Percentiles rank a stretch among this genome's conserved stretches.
Evolutionary conservation across 2,888 invertebrate genomes (phyloP).

Genomic region (Diaphora mendica): DNA sequence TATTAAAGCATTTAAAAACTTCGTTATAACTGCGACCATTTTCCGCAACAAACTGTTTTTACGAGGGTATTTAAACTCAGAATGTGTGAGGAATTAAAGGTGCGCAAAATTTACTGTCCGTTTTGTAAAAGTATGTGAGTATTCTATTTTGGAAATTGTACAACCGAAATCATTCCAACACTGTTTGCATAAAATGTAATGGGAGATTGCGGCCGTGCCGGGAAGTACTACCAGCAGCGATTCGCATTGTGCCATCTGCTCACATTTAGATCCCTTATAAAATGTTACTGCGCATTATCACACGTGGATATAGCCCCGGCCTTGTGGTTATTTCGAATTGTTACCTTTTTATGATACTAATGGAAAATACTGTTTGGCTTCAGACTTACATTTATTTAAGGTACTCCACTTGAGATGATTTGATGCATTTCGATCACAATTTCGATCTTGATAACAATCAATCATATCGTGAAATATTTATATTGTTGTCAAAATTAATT

Average conservation of each 20-base stretch:
- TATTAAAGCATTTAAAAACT: conserved; percentile 7
- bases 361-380: conserved; percentile 82
- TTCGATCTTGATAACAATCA: conserved; percentile 42
- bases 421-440: conserved; percentile 39
- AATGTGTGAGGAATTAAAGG: conserved; percentile 35
- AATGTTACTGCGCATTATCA: conserved; percentile 85
- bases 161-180: conserved; percentile 75
- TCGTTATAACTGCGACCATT: conserved; percentile 27
- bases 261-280: conserved; percentile 85
- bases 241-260: conserved; percentile 83
- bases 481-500: background rate
- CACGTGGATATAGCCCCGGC: conserved; percentile 78
- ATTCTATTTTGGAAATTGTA: conserved; percentile 66
- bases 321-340: conserved; percentile 79
- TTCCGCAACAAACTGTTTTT: conserved; percentile 31
- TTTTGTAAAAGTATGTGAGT: conserved; percentile 45
- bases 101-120: conserved; percentile 32
- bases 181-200: conserved; percentile 84
- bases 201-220: conserved; percentile 80
- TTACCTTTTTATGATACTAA: conserved; percentile 83
- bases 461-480: conserved; percentile 34
- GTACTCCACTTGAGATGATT: conserved; percentile 56
- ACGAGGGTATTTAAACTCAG: conserved; percentile 34
- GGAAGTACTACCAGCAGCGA: conserved; percentile 77
- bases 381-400: conserved; percentile 68